A percentile compares a stretch with the other conserved stretches of the same genome.
These are phyloP conservation scores for Lochmaea crataegi DNA, from an alignment of 2,888 invertebrate species.

Conservation along the genomic window DNA sequence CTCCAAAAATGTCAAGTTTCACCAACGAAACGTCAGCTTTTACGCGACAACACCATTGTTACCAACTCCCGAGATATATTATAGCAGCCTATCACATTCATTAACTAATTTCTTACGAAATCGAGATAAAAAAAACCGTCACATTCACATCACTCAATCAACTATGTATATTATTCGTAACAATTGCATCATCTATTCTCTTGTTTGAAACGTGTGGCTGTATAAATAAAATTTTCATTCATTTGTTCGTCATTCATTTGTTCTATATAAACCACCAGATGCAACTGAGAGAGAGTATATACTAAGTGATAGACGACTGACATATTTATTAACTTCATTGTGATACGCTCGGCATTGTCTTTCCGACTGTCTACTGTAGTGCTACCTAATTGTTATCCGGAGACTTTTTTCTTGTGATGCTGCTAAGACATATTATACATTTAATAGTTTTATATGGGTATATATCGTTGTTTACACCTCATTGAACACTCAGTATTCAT, in stretches of 20 bases:
- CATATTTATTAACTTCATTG: slow-evolving; percentile 50
- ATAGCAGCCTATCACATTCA: neutral
- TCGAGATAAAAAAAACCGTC: neutral
- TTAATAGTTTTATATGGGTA: neutral
- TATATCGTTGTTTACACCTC: neutral
- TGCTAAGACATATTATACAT: slow-evolving; percentile 16
- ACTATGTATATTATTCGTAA: slow-evolving; percentile 27
- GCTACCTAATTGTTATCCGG: slow-evolving; percentile 43
- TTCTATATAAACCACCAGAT: slow-evolving; percentile 44
- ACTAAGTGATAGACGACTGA: slow-evolving; percentile 48
- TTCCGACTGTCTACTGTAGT: slow-evolving; percentile 39
- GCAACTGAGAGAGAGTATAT: slow-evolving; percentile 35
- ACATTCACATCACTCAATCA: neutral
- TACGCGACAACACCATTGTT: no score
- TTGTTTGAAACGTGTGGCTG: slow-evolving; percentile 52
- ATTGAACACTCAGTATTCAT: neutral
- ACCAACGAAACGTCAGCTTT: no score
- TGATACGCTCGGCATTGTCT: slow-evolving; percentile 46
- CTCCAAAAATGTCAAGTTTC: no score
- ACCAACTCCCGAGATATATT: no score
- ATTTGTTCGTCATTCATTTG: slow-evolving; percentile 52
- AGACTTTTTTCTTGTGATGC: slow-evolving; percentile 27
- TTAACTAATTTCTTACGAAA: neutral
- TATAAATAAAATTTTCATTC: slow-evolving; percentile 47
- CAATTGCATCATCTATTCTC: slow-evolving; percentile 40